Base-by-base conservation (phyloP, 2,797 vertebrate species). In the Apodemus agrarius region DNA sequence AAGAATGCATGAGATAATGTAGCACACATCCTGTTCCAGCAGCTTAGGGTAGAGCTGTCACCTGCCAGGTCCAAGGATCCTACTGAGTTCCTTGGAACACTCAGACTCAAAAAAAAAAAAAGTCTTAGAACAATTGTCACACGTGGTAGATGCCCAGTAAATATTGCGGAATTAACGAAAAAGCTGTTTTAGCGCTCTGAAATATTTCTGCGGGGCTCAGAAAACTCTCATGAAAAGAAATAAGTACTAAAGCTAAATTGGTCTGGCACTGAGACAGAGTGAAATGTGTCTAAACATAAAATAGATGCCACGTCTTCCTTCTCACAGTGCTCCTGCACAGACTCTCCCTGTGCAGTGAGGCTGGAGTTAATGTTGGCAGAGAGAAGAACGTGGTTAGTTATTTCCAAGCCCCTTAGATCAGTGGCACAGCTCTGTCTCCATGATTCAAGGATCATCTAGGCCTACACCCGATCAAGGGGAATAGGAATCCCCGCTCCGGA, bases 241-340 rank as follows among this genome's bases (percentile, higher is more conserved):
- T 21, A 91, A 90, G 40, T 94, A 92, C 69, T 57, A 94, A 93
- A 95, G 67, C 82, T 95, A 93, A 96, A 95, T 80, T 74, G 92
- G 4, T 61, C 96, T 95, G 82, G 82, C 85, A 76, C 63, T 5
- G 19, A 92, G 43, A 54, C 40, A 95, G 84, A 96, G 63, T 21
- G 21, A 95, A 86, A 87, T 61, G 76, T 74, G 79, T 95, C 79
- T 94, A 76, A 92, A 90, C 61, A 83, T 8, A 67, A 92, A 57
- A 67, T 34, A 79, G 91, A 94, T 74, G 86, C 84, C 61, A 0
- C 24, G 34, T 49, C 59, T 37, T 81, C 93, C 46, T 37, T 87
- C 91, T 92, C 92, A 85, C n/a, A 69, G 57, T 1, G 31, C 43
- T 21, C 74, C 22, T 49, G 46, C 46, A 46, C 46, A 79, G 59